A percentile compares a stretch with the other conserved stretches of the same genome.
Conservation (phyloP, 2,888 invertebrate genomes). For the Escarpia spicata region DNA sequence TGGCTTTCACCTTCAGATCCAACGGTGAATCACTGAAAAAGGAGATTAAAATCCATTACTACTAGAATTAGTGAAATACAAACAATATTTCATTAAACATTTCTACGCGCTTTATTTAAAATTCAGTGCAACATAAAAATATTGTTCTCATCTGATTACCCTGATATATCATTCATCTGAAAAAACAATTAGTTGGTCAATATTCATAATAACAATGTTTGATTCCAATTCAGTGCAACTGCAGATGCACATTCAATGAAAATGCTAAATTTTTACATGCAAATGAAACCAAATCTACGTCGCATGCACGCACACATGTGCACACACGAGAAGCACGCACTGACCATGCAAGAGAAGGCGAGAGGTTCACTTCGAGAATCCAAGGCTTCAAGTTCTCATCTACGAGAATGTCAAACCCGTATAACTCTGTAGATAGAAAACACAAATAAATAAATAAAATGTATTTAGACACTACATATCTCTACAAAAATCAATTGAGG, state of each 20-base stretch:
- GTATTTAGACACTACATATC: too few relatives aligned
- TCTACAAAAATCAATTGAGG: too few relatives aligned
- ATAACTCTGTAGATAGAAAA: slow-evolving; percentile 74
- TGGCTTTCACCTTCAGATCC: slow-evolving; percentile 91
- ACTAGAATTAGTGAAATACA: neutral
- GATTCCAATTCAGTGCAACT: too few relatives aligned
- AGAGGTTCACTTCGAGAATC: slow-evolving; percentile 93
- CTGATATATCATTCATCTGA: too few relatives aligned
- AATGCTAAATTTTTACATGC: too few relatives aligned
- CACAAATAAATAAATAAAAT: too few relatives aligned
- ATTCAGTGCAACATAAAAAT: too few relatives aligned
- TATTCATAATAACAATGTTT: neutral
- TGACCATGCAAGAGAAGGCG: slow-evolving; percentile 72
- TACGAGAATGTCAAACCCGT: slow-evolving; percentile 93
- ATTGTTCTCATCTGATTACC: too few relatives aligned
- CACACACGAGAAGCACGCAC: slow-evolving; percentile 30
- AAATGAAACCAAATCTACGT: too few relatives aligned
- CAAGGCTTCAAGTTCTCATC: slow-evolving; percentile 93
- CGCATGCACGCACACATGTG: too few relatives aligned
- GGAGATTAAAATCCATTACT: neutral
- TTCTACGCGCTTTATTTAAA: neutral
- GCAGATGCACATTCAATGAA: too few relatives aligned
- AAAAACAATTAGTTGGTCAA: neutral
- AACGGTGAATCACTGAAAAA: slow-evolving; percentile 84
- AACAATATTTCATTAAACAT: neutral